Evolutionary conservation across 2,797 vertebrate species (phyloP).

Genomic region (Merluccius polli): DNA sequence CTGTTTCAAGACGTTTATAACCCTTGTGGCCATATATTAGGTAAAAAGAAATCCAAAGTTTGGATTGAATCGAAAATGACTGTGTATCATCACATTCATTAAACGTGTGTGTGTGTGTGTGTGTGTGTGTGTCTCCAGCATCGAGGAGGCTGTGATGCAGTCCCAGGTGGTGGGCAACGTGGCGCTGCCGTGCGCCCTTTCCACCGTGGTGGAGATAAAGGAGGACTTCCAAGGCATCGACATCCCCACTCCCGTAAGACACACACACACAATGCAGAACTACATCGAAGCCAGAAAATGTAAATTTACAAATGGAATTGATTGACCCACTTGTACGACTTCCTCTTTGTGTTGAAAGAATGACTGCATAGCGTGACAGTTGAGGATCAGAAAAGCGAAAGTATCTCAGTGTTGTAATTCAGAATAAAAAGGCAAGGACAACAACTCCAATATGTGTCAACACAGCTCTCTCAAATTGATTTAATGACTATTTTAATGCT

Average conservation of each 20-base stretch:
- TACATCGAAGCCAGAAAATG: neutral
- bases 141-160: slow-evolving; percentile 20
- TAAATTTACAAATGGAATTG: neutral
- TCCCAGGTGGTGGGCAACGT: neutral
- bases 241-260: slow-evolving; percentile 60
- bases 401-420: too few relatives aligned
- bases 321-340: neutral
- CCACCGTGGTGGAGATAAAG: slow-evolving; percentile 50
- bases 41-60: too few relatives aligned
- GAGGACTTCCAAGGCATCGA: slow-evolving; percentile 38
- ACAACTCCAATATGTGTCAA: too few relatives aligned
- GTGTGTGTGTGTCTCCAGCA: slow-evolving; percentile 29
- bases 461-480: too few relatives aligned
- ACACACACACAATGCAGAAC: neutral
- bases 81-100: neutral
- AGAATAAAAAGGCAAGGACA: too few relatives aligned
- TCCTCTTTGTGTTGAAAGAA: neutral
- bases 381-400: too few relatives aligned
- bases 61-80: neutral
- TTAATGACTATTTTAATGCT: too few relatives aligned
- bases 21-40: too few relatives aligned
- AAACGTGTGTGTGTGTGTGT: neutral
- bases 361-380: neutral
- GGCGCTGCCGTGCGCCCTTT: slow-evolving; percentile 43
- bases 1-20: too few relatives aligned